Percentiles rank a stretch among this genome's conserved stretches.
Evolutionary conservation across 2,113 vertebrate species (phyloP).

Genomic region (Pollachius pollachius): DNA sequence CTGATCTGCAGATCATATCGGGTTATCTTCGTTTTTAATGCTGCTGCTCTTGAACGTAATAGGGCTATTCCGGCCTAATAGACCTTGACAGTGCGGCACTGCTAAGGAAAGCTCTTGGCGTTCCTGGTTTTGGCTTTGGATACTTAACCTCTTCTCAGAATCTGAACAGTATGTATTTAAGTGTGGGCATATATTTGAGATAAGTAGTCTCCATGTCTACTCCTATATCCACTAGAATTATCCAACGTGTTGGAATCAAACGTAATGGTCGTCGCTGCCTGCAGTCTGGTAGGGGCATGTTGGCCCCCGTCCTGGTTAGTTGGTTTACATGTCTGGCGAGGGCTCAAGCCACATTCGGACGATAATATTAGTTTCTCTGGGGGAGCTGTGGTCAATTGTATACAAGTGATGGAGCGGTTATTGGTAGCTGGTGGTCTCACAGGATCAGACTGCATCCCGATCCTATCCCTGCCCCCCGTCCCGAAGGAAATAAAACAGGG

Average conservation of each 20-base stretch:
- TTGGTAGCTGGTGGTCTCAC: no score
- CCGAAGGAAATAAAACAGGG: no score
- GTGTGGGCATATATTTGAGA: not conserved
- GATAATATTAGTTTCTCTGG: no score
- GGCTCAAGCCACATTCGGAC: no score
- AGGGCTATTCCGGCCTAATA: slow-evolving; percentile 14
- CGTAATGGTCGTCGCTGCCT: not conserved
- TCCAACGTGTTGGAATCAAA: not conserved
- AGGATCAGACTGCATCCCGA: no score
- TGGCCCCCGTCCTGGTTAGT: no score
- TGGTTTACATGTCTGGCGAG: no score
- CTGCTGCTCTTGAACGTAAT: slow-evolving; percentile 47
- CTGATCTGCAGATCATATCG: slow-evolving; percentile 44
- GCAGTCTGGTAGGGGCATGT: not conserved
- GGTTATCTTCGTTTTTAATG: slow-evolving; percentile 40
- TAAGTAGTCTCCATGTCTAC: no score
- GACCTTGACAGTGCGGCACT: not conserved
- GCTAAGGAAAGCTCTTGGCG: not conserved
- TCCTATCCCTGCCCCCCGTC: no score
- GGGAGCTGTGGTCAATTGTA: no score
- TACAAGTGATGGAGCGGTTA: no score
- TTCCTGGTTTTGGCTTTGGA: not conserved
- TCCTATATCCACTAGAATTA: no score
- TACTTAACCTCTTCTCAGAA: not conserved
- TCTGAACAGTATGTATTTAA: not conserved